Conservation (phyloP, 1,140 invertebrate species). For the Cotesia glomerata region DNA sequence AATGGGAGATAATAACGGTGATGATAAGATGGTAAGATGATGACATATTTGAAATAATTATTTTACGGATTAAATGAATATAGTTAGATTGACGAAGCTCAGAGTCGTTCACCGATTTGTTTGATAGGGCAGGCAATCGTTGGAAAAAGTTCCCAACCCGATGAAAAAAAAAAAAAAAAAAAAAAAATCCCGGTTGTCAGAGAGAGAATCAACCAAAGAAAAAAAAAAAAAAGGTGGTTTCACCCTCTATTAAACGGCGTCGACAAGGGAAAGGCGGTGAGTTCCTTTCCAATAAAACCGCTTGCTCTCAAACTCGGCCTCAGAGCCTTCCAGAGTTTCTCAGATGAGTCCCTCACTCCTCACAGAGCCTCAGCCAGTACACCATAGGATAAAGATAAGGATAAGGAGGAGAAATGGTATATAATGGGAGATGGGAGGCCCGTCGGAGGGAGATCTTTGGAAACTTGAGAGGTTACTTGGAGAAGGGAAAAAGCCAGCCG, state of each 20-base stretch:
- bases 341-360: too few species aligned
- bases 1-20: background rate
- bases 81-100: too few species aligned
- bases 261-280: slow-evolving; percentile 62
- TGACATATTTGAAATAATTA: background rate
- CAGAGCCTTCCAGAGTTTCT: background rate
- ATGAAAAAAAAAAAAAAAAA: too few species aligned
- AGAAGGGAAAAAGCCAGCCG: slow-evolving; percentile 14
- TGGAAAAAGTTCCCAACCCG: too few species aligned
- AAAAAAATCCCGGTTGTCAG: background rate
- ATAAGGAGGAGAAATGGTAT: slow-evolving; percentile 5
- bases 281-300: slow-evolving; percentile 50
- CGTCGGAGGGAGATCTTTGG: slow-evolving; percentile 23
- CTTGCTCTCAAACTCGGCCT: slow-evolving; percentile 28
- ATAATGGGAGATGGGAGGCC: slow-evolving; percentile 9
- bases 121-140: too few species aligned
- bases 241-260: slow-evolving; percentile 64
- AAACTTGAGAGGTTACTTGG: too few species aligned
- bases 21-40: background rate
- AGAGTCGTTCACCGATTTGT: too few species aligned
- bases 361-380: too few species aligned
- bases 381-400: slow-evolving; percentile 4
- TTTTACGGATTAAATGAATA: too few species aligned
- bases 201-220: slow-evolving; percentile 6
- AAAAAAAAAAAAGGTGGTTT: slow-evolving; percentile 55